These are phyloP conservation scores for Grus americana DNA, from an alignment of 2,113 vertebrate genomes.

Conservation along the genomic window DNA sequence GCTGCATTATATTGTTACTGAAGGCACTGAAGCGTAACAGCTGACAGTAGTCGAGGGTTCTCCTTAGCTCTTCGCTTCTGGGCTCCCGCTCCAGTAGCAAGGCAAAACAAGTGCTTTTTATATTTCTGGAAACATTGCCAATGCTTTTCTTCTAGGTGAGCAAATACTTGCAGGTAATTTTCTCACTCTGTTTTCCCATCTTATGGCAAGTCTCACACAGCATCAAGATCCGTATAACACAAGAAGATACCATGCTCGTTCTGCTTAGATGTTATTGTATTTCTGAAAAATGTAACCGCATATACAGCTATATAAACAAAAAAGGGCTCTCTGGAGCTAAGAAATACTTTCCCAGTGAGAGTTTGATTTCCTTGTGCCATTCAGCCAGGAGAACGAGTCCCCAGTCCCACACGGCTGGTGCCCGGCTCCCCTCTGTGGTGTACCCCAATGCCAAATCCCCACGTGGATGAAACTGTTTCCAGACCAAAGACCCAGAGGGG, in stretches of 20 bases:
- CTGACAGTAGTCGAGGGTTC: background rate
- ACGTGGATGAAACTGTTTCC: background rate
- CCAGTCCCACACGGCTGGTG: background rate
- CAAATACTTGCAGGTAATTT: background rate
- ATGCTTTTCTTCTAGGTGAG: background rate
- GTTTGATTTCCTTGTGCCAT: background rate
- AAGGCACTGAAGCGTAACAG: background rate
- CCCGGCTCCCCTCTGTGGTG: background rate
- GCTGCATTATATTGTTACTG: background rate
- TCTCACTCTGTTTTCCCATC: background rate
- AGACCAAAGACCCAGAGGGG: background rate
- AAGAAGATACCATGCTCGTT: background rate
- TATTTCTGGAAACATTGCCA: background rate
- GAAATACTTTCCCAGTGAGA: background rate
- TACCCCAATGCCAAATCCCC: fast-evolving
- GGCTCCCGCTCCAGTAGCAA: background rate
- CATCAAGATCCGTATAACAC: background rate
- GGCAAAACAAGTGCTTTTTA: background rate
- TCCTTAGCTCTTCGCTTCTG: background rate
- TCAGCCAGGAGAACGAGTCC: background rate
- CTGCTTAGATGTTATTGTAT: background rate
- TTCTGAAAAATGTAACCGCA: background rate
- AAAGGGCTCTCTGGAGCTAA: background rate
- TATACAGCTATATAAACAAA: background rate
- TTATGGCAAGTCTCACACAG: background rate